phyloP scores from a whole-genome alignment of 1,140 invertebrate species.

The Calliopsis andreniformis region DNA sequence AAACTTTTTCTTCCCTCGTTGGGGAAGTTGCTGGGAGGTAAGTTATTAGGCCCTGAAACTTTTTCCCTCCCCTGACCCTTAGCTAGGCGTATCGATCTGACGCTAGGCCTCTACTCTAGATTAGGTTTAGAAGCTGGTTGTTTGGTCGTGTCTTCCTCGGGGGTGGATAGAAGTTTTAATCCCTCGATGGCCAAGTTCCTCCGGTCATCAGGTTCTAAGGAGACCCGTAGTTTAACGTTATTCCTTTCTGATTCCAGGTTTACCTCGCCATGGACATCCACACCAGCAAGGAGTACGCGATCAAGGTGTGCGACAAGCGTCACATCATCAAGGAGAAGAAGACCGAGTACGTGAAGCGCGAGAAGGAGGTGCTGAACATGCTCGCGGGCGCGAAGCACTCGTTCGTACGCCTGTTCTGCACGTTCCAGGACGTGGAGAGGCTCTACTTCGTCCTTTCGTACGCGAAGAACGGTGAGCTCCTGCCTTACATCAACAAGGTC shows the following conservation, averaged over 20 bases:
- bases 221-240: too few relatives aligned
- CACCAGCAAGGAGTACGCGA: conserved; percentile 94
- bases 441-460: conserved; percentile 98
- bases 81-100: conserved; percentile 13
- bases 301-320: conserved; percentile 97
- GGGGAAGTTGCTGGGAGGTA: conserved; percentile 7
- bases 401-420: conserved; percentile 96
- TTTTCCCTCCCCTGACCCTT: not conserved
- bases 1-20: conserved; percentile 26
- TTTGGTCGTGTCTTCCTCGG: too few relatives aligned
- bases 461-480: conserved; percentile 96
- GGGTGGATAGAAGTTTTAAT: too few relatives aligned
- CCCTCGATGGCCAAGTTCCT: too few relatives aligned
- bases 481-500: conserved; percentile 95
- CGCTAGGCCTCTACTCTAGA: too few relatives aligned
- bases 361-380: conserved; percentile 94
- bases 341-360: conserved; percentile 94
- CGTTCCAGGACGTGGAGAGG: conserved; percentile 96
- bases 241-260: conserved; percentile 86
- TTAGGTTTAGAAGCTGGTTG: not conserved
- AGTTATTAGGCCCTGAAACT: conserved; percentile 13
- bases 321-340: conserved; percentile 97
- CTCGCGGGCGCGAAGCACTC: conserved; percentile 87
- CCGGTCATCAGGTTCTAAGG: too few relatives aligned
- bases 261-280: conserved; percentile 96